Evolutionary conservation across 1,140 invertebrate genomes (phyloP).

Genomic region (Calliphora vicina): DNA sequence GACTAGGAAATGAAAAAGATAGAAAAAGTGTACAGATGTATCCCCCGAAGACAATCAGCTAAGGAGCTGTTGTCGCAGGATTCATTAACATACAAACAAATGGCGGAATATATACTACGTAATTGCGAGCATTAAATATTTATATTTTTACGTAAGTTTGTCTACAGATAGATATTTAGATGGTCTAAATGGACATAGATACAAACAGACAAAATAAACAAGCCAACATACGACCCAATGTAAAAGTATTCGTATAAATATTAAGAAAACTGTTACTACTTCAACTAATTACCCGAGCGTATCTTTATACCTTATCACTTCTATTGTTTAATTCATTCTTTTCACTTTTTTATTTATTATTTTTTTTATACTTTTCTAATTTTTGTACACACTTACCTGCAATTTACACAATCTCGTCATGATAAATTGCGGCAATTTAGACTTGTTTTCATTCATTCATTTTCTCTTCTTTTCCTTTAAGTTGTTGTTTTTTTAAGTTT

Average conservation of each 20-base stretch:
- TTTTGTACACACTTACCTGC: slow-evolving; percentile 22
- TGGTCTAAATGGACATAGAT: background rate
- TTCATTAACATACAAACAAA: background rate
- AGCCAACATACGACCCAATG: background rate
- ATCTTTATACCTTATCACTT: slow-evolving; percentile 10
- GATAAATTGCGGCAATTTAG: slow-evolving; percentile 29
- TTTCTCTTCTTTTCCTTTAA: background rate
- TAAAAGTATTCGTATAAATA: background rate
- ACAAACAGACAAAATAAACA: too few relatives aligned
- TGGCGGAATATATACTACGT: background rate
- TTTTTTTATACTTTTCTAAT: slow-evolving; percentile 1
- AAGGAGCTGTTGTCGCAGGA: background rate
- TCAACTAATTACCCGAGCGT: slow-evolving; percentile 12
- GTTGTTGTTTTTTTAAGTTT: background rate
- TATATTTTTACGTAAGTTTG: background rate
- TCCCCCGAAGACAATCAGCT: background rate
- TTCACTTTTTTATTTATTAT: background rate
- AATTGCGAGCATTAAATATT: too few relatives aligned
- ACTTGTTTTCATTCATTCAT: slow-evolving; percentile 12
- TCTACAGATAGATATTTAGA: background rate
- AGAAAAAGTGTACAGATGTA: too few relatives aligned
- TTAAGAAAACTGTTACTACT: background rate
- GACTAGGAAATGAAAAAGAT: too few relatives aligned
- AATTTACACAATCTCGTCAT: slow-evolving; percentile 30
- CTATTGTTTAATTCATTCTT: slow-evolving; percentile 12